Evolutionary conservation across 2,113 vertebrate species (phyloP), one percentile per base, ranked within the genome.

Genomic region (Oreotrochilus melanogaster): DNA sequence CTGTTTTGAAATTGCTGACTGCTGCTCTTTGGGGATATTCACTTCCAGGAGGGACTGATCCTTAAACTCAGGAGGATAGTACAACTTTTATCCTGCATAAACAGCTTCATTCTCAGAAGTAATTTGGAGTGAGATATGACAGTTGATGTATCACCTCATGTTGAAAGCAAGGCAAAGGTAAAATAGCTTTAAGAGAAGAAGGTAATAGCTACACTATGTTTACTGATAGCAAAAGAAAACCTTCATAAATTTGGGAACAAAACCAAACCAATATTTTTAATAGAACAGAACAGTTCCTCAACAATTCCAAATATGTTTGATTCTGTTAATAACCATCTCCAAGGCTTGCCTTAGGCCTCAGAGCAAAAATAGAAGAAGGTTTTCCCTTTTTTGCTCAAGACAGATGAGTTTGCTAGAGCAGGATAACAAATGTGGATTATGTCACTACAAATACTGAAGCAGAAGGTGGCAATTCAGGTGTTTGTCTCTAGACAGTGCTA

Each of bases 1-100:
- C 7, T 2, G 4, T 76, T 95, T 92, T 66, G 43, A 86, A 93
- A 85, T 54, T 74, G 81, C 71, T 96, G 87, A 88, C 33, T 88
- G 37, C 33, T 76, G 30, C 28, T 79, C 11, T 62, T 67, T 33
- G 25, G 25, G 11, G 6, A 3, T 42, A 10, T 81, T 92, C 69
- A 11, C 30, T 85, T 78, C 22, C 74, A 91, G 73, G 45, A 11
- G 48, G 23, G 50, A 60, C 43, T 21, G 31, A 33, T 28, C 54
- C 60, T 37, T 86, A 54, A 70, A 35, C 35, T 83, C 30, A 42
- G 45, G 42, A 60, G 61, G 28, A 72, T 86, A 23, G 35, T n/a
- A 10, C 14, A 75, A 4, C 42, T 72, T 85, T 33, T 54, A 30
- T 84, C 22, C 45, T 94, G 67, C 37, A 53, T 65, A 53, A 62